Base-by-base conservation (phyloP, 2,888 invertebrate genomes). In the Diaphora mendica region DNA sequence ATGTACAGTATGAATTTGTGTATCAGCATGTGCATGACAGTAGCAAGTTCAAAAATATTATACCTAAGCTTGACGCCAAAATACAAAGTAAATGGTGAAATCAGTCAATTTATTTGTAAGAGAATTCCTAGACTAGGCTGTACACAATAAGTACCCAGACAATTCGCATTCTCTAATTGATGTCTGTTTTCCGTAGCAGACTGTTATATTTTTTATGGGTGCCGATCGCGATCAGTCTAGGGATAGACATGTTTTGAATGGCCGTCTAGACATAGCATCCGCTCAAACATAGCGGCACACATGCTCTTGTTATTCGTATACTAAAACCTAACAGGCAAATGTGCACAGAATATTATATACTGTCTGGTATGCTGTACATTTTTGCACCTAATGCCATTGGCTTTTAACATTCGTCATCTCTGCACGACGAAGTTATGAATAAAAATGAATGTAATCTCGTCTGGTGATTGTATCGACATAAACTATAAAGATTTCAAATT, bases 261-360 rank as follows among this genome's bases (percentile, higher is more conserved):
- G 87, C 83, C 79, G 92, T 92, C 92, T 91, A 91, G 92, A 92
- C 93, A 86, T 89, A 87, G 89, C 89, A 90, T 91, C 90, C 91
- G 91, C 87, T 85, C 82, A 82, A 80, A 83, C 87, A 89, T 85
- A 88, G 86, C 84, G 82, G 82, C 86, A 87, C 88, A 88, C 85
- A 85, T 87, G 87, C 80, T 82, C 81, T 81, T 82, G 83, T 80
- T 85, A 83, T 88, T 88, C 89, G 87, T 87, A 84, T 86, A 82
- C 77, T 84, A 83, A 84, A 85, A 86, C 80, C 80, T 81, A 86
- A 85, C 83, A 82, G 77, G 81, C 78, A 87, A 89, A 91, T 91
- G 91, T 90, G 91, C 89, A 87, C 86, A 87, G 89, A 91, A 92
- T 91, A 86, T 88, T 85, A 83, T 87, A 83, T 87, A 86, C 88